Conservation (phyloP, 2,113 vertebrate genomes). For the Tetrao urogallus region DNA sequence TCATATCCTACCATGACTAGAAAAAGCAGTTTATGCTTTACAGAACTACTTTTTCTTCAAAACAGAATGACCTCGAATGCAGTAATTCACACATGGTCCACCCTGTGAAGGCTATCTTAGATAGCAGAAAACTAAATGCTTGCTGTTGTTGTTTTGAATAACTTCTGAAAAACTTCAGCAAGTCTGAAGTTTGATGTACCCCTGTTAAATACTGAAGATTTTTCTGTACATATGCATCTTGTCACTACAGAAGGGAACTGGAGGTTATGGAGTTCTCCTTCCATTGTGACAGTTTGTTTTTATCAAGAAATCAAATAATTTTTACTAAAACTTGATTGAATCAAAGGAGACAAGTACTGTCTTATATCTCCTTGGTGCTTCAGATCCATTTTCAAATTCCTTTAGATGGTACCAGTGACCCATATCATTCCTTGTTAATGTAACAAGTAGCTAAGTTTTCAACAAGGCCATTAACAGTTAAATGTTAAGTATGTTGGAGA, state of each 20-base stretch:
- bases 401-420: neutral
- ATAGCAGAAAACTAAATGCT: neutral
- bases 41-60: neutral
- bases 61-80: neutral
- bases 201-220: neutral
- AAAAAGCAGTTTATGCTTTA: constrained; percentile 25
- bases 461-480: neutral
- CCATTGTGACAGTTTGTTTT: neutral
- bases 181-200: neutral
- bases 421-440: neutral
- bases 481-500: neutral
- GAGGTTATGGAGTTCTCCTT: neutral
- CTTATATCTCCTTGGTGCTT: neutral
- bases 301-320: neutral
- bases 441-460: neutral
- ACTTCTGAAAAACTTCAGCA: constrained; percentile 9
- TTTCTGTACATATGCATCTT: neutral
- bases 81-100: neutral
- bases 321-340: neutral
- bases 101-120: neutral
- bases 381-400: neutral
- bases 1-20: constrained; percentile 8
- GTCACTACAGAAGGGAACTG: neutral
- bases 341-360: neutral
- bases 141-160: constrained; percentile 4